Percentiles rank a stretch among this genome's conserved stretches.
Conservation (phyloP, 2,113 vertebrate species). For the Rattus rattus region DNA sequence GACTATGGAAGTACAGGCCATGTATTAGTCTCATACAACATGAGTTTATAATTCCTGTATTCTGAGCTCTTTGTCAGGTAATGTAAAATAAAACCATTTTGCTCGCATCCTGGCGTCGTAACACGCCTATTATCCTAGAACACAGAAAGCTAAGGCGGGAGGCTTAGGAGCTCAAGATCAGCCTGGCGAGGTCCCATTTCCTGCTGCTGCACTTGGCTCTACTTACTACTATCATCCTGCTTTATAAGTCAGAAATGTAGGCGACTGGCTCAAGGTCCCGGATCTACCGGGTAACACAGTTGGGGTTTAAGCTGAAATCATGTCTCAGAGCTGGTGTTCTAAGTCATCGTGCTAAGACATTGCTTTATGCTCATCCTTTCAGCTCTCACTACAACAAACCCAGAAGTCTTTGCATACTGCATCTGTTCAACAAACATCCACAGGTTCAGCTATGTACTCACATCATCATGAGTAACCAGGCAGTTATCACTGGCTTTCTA, state of each 20-base stretch:
- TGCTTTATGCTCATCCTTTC: not conserved
- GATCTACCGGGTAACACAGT: constrained; percentile 21
- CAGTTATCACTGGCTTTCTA: not conserved
- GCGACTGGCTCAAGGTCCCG: constrained; percentile 56
- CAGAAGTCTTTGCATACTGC: not conserved
- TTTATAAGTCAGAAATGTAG: constrained; percentile 57
- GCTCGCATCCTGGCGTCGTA: not conserved
- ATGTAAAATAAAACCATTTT: constrained; percentile 15
- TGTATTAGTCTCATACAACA: not conserved
- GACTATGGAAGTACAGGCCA: not conserved
- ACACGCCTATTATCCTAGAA: not conserved
- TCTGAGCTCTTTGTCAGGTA: constrained; percentile 28
- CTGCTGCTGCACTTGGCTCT: not conserved
- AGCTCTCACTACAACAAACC: not conserved
- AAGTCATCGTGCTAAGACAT: not conserved
- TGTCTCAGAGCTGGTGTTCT: constrained; percentile 29
- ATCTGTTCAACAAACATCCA: not conserved
- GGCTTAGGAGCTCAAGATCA: not conserved
- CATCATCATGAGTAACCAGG: not conserved
- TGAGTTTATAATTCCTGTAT: constrained; percentile 48
- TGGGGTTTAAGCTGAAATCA: constrained; percentile 56
- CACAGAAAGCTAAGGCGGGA: not conserved
- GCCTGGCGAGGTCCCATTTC: not conserved
- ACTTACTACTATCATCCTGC: constrained; percentile 50
- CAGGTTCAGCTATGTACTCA: not conserved